A percentile compares a stretch with the other conserved stretches of the same genome.
These are phyloP conservation scores for Megalops atlanticus DNA, from an alignment of 2,113 vertebrate genomes.

Conservation along the genomic window DNA sequence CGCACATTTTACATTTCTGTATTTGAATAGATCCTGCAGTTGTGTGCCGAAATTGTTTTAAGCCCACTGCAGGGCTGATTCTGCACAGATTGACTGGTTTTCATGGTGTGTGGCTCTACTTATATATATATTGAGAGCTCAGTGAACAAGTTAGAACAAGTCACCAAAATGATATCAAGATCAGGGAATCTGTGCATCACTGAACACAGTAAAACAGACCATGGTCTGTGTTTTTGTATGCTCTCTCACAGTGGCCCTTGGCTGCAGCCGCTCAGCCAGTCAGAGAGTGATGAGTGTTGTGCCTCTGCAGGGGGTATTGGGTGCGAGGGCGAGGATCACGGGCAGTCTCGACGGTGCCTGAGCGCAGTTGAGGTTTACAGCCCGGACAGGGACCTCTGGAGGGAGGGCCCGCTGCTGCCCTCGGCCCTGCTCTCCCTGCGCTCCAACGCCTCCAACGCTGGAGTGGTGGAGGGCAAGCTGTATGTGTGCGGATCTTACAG, in stretches of 20 bases:
- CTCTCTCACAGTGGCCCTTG: background rate
- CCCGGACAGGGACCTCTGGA: constrained; percentile 87
- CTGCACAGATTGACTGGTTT: too few relatives aligned
- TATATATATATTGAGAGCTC: too few relatives aligned
- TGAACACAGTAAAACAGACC: background rate
- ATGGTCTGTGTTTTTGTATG: too few relatives aligned
- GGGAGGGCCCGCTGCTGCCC: constrained; percentile 84
- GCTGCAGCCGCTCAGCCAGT: background rate
- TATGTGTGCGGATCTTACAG: constrained; percentile 94
- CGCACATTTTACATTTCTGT: too few relatives aligned
- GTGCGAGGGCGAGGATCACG: constrained; percentile 82
- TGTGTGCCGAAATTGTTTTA: too few relatives aligned
- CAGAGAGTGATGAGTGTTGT: constrained; percentile 37
- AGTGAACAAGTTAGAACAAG: too few relatives aligned
- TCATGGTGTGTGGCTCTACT: too few relatives aligned
- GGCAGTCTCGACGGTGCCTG: constrained; percentile 91
- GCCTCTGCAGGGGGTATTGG: constrained; percentile 87
- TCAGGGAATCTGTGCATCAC: too few relatives aligned
- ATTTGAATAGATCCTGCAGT: too few relatives aligned
- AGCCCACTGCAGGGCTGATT: too few relatives aligned
- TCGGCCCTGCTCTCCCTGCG: constrained; percentile 83
- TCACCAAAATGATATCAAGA: too few relatives aligned
- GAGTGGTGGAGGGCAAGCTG: constrained; percentile 85
- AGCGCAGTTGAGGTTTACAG: constrained; percentile 92
- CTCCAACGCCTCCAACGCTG: constrained; percentile 81